Evolutionary conservation across 2,113 vertebrate species (phyloP).

Genomic region (Eidolon helvum): DNA sequence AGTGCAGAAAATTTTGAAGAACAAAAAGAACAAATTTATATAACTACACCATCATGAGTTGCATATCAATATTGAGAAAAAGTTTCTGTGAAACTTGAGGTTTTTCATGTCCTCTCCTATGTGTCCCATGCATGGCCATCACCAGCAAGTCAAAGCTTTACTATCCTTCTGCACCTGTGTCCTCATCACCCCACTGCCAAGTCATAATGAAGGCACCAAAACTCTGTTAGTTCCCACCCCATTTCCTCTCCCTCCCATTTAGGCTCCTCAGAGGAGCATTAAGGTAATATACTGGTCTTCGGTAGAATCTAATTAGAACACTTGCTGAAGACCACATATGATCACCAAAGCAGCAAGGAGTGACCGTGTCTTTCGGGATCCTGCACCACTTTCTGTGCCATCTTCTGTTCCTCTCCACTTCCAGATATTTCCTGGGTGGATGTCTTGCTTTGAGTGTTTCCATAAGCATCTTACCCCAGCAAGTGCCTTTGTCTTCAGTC

Average conservation of each 20-base stretch:
- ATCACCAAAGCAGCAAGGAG: neutral
- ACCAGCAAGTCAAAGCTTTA: neutral
- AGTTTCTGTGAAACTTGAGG: neutral
- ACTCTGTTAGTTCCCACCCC: neutral
- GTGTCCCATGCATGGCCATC: neutral
- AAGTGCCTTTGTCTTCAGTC: neutral
- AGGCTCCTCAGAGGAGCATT: neutral
- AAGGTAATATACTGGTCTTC: neutral
- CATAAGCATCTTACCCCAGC: neutral
- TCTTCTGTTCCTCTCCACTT: neutral
- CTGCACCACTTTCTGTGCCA: too few species aligned
- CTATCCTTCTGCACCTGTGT: neutral
- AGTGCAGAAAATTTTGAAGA: neutral
- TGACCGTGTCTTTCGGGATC: neutral
- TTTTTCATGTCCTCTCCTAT: neutral
- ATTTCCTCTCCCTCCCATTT: neutral
- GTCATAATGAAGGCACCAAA: neutral
- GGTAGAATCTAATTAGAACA: neutral
- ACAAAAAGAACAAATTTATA: neutral
- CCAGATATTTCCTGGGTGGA: neutral
- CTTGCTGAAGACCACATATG: neutral
- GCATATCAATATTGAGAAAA: neutral
- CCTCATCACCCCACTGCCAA: neutral
- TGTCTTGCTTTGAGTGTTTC: neutral
- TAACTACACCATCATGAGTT: neutral